These are phyloP conservation scores for Gila orcuttii DNA, from an alignment of 2,113 vertebrate species.

Conservation along the genomic window DNA sequence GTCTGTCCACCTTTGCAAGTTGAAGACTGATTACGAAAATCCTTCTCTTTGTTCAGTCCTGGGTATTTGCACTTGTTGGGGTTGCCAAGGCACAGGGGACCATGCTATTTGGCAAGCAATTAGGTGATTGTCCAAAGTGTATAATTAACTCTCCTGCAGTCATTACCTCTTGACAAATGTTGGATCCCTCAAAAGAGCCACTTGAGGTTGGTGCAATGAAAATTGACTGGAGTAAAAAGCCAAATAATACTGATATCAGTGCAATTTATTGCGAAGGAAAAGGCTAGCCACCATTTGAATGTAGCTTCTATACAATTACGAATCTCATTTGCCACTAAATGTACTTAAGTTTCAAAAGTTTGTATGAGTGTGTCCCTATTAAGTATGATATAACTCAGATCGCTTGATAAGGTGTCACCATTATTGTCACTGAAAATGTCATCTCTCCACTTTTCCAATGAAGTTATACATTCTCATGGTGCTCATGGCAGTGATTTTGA, in stretches of 20 bases:
- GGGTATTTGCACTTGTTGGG: slow-evolving; percentile 29
- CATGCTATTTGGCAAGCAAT: slow-evolving; percentile 9
- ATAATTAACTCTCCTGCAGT: slow-evolving; percentile 26
- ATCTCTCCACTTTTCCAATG: background rate
- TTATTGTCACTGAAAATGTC: slow-evolving; percentile 27
- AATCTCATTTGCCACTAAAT: slow-evolving; percentile 17
- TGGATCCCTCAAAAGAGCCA: slow-evolving; percentile 22
- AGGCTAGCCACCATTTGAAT: background rate
- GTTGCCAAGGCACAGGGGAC: background rate
- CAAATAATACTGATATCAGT: slow-evolving; percentile 7
- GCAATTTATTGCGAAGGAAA: slow-evolving; percentile 10
- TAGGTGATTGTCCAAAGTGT: slow-evolving; percentile 35
- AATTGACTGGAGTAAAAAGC: slow-evolving; percentile 13
- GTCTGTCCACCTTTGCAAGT: slow-evolving; percentile 52
- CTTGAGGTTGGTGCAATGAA: slow-evolving; percentile 33
- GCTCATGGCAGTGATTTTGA: slow-evolving; percentile 2
- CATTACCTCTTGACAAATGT: slow-evolving; percentile 23
- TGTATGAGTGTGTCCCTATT: slow-evolving; percentile 34
- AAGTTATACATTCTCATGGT: slow-evolving; percentile 22
- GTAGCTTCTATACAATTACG: background rate
- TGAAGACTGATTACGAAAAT: slow-evolving; percentile 6
- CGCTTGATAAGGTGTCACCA: slow-evolving; percentile 22
- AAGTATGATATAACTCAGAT: slow-evolving; percentile 17
- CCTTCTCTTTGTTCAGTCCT: slow-evolving; percentile 8
- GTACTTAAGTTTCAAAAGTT: slow-evolving; percentile 15